Evolutionary conservation across 23 tunicate genomes (phyloP), one percentile per base, ranked within the genome.

Genomic region (Corella eumyota): DNA sequence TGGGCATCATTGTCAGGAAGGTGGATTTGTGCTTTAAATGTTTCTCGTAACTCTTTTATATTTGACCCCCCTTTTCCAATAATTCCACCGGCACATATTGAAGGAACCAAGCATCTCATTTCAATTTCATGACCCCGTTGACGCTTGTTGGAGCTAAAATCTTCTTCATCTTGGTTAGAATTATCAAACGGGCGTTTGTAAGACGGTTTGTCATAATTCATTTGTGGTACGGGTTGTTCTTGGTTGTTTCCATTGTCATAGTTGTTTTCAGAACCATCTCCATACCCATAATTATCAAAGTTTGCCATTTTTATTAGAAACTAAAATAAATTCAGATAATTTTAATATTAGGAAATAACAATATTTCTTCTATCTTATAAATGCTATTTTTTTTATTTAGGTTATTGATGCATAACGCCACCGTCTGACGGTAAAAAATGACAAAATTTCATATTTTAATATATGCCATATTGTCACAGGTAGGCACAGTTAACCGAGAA

Each of bases 41-140:
- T 66, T 48, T 77, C 71, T 4, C 95, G 38, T 73, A 86, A 64
- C 20, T 78, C 95, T 48, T 86, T 77, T 55, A 86, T 86, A 56
- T 77, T 78, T 3, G 52, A 30, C 3, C 95, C 95, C 0, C 86
- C 75, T 66, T 77, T 86, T 37, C 95, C 95, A 71, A 86, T 86
- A 35, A 86, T 77, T 6, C 88, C 95, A 11, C 95, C 95, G 11
- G 95, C 95, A 32, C 76, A 45, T 60, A 52, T 77, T 2, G 95
- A 58, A 22, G 95, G 95, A 6, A 86, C 76, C 27, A 86, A 68
- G 34, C 78, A 77, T 27, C 95, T 61, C 95, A 86, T 77, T 71
- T 77, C 95, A 36, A 72, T 60, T 6, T 31, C 56, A 15, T 60
- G 32, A 36, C 60, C 70, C 6, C 76, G 67, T 1, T 45, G 24